Base-by-base conservation (phyloP, 1,140 invertebrate species). In the Trachymyrmex septentrionalis region DNA sequence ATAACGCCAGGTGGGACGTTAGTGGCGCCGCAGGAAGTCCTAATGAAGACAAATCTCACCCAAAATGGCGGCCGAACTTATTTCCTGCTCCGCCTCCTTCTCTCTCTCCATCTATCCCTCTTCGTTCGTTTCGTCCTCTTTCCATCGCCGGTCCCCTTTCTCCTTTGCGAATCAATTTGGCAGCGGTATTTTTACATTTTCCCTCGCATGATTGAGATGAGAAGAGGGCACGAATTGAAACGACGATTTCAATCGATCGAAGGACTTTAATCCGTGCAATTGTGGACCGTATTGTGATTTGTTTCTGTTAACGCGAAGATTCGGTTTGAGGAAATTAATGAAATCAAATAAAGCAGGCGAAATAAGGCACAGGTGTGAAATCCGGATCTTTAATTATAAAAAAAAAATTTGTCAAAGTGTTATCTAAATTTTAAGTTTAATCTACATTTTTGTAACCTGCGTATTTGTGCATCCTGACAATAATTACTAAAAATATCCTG, bases 21-120 rank as follows among this genome's bases (percentile, higher is more conserved):
- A 87, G 90, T 90, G 91, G 90, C 91, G 89, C 92, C 93, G 92
- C 92, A 92, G 93, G 94, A 94, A 93, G 92, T 91, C 94, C 92
- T 95, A 95, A 95, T 95, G 94, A 95, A 95, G 94, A 95, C 92
- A 93, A 95, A 95, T 95, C 92, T 93, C 88, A 91, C 91, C 91
- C 78, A 93, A 93, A 91, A 94, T 94, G 93, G 92, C 92, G 89
- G 85, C 89, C 89, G 86, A 92, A 92, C 89, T 91, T 92, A 92
- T 93, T 94, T 93, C 92, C 92, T 92, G 88, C 88, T 88, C 88
- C 92, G 80, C 81, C 82, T 88, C 85, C 76, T 71, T 86, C 61
- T 75, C 64, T 75, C 64, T 53, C 38, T 76, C 82, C 53, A 10
- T 71, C 77, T 71, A 21, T 57, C 44, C 50, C 66, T 61, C 85